These are phyloP conservation scores for Enteromius mattozi DNA, from an alignment of 2,797 vertebrate species.

Conservation along the genomic window DNA sequence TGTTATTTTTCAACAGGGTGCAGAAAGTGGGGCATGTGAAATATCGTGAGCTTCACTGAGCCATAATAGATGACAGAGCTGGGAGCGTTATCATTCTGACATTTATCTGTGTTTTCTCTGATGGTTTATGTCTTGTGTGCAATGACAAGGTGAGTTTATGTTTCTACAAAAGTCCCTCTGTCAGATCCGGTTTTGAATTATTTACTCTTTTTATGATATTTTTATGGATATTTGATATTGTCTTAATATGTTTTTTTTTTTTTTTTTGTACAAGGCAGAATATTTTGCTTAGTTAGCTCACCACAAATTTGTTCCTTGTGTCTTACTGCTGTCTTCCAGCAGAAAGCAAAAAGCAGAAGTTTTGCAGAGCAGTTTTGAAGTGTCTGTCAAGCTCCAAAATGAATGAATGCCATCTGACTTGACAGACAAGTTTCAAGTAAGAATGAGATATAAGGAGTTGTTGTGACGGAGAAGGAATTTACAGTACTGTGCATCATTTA, in stretches of 20 bases:
- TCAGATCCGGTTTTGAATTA: background rate
- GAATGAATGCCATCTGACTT: background rate
- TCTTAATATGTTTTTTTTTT: background rate
- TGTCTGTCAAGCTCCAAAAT: background rate
- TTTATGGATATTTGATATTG: background rate
- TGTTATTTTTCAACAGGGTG: background rate
- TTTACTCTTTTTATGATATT: background rate
- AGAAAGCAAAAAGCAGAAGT: background rate
- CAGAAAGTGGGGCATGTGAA: background rate
- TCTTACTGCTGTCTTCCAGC: background rate
- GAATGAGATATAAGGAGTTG: background rate
- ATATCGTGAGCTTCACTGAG: background rate
- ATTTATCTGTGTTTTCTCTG: background rate
- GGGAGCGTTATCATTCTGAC: background rate
- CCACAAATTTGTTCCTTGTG: background rate
- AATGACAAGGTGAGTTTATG: slow-evolving; percentile 5
- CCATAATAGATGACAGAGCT: background rate
- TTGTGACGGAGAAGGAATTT: background rate
- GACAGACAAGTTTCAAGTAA: background rate
- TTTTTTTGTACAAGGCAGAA: background rate
- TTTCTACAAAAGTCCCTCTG: background rate
- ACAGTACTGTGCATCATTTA: background rate
- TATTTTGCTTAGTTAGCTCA: background rate
- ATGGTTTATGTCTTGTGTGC: background rate
- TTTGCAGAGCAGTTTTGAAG: background rate